phyloP scores from a whole-genome alignment of 2,888 invertebrate species.

The Habroteleia sp. region DNA sequence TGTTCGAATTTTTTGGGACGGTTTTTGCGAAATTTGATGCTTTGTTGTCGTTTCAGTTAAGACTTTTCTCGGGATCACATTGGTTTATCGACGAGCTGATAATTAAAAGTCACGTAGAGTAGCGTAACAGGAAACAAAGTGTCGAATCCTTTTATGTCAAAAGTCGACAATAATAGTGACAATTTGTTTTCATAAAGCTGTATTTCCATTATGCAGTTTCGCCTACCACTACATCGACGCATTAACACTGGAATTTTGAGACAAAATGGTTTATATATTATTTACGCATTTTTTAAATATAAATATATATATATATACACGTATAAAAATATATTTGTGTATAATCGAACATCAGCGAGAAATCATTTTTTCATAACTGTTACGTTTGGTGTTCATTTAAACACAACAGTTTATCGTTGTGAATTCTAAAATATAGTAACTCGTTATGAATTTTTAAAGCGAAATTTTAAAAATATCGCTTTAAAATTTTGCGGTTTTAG shows the following conservation, averaged over 20 bases:
- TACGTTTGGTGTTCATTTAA: too few relatives aligned
- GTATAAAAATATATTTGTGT: slow-evolving; percentile 29
- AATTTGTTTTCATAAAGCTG: slow-evolving; percentile 29
- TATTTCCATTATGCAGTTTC: slow-evolving; percentile 37
- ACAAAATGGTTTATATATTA: slow-evolving; percentile 33
- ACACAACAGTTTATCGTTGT: too few relatives aligned
- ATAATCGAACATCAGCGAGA: slow-evolving; percentile 29
- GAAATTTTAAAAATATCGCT: too few relatives aligned
- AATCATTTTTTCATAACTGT: neutral
- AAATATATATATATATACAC: slow-evolving; percentile 24
- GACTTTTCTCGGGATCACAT: too few relatives aligned
- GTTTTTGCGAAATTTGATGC: too few relatives aligned
- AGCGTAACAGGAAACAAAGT: slow-evolving; percentile 13
- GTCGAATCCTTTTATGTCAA: slow-evolving; percentile 20
- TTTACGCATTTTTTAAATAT: slow-evolving; percentile 34
- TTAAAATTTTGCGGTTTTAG: too few relatives aligned
- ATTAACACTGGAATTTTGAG: slow-evolving; percentile 53
- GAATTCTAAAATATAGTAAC: too few relatives aligned
- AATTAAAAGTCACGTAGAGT: too few relatives aligned
- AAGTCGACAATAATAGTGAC: slow-evolving; percentile 47
- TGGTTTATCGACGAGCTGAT: too few relatives aligned
- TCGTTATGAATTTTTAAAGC: too few relatives aligned
- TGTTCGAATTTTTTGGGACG: too few relatives aligned
- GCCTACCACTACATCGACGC: slow-evolving; percentile 36
- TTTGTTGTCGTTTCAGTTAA: too few relatives aligned